phyloP scores from a whole-genome alignment of 2,888 invertebrate genomes.

The Drosophila borborema region DNA sequence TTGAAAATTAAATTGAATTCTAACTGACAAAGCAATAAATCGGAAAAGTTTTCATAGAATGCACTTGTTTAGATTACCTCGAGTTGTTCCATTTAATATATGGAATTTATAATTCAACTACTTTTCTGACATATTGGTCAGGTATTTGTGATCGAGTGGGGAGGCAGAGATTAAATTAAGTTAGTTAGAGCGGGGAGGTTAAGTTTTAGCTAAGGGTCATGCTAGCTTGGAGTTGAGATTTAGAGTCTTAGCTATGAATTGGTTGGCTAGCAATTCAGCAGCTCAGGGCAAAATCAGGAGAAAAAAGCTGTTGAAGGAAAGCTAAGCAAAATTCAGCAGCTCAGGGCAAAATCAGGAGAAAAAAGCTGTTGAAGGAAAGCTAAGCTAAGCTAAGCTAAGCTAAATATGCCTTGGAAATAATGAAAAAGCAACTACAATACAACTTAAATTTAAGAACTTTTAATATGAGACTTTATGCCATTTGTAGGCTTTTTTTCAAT shows the following conservation, averaged over 20 bases:
- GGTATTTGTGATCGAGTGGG: not conserved
- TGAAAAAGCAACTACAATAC: not conserved
- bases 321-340: no score
- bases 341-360: no score
- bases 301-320: no score
- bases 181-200: no score
- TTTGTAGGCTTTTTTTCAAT: not conserved
- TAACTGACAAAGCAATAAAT: slow-evolving; percentile 15
- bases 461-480: not conserved
- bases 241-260: not conserved
- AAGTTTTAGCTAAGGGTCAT: not conserved
- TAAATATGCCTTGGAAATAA: not conserved
- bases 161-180: no score
- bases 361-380: no score
- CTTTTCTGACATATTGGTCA: slow-evolving; percentile 1
- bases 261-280: no score
- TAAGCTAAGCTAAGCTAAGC: not conserved
- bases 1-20: slow-evolving; percentile 59
- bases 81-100: not conserved
- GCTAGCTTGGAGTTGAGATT: not conserved
- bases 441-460: not conserved
- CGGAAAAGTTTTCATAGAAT: not conserved
- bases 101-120: slow-evolving; percentile 1
- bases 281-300: no score
- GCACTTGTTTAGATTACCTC: slow-evolving; percentile 11